phyloP scores from a whole-genome alignment of 2,113 vertebrate species.

The Lepisosteus osseus region DNA sequence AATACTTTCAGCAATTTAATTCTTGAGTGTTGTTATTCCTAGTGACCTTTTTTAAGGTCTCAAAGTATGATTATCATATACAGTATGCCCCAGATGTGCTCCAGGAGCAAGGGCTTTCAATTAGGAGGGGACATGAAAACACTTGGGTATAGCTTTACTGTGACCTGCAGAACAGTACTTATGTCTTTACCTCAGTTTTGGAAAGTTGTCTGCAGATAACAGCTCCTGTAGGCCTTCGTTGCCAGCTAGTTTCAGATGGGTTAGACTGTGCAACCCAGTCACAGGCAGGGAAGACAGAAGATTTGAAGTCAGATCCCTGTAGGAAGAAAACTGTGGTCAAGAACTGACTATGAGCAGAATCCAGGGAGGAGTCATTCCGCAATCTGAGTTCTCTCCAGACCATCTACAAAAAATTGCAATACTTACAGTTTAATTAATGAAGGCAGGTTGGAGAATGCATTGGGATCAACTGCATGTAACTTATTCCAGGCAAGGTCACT shows the following conservation, averaged over 20 bases:
- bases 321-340: slow-evolving; percentile 51
- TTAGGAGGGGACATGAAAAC: too few relatives aligned
- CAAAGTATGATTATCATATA: too few relatives aligned
- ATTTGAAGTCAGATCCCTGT: slow-evolving; percentile 90
- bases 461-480: slow-evolving; percentile 70
- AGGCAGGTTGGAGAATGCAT: slow-evolving; percentile 79
- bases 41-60: too few relatives aligned
- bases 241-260: slow-evolving; percentile 91
- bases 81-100: too few relatives aligned
- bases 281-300: slow-evolving; percentile 83
- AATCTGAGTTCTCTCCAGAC: slow-evolving; percentile 12
- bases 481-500: slow-evolving; percentile 91
- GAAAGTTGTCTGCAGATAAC: slow-evolving; percentile 82
- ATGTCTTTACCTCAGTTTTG: slow-evolving; percentile 83
- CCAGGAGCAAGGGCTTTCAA: too few relatives aligned
- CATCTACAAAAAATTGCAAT: slow-evolving; percentile 21
- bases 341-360: not conserved
- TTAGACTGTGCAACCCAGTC: slow-evolving; percentile 81
- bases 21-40: too few relatives aligned
- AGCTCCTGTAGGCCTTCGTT: slow-evolving; percentile 81
- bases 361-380: not conserved
- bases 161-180: not conserved
- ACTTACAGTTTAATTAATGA: slow-evolving; percentile 91
- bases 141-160: not conserved
- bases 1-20: too few relatives aligned